Base-by-base conservation (phyloP, 2,888 invertebrate species). In the Drosophila mayaguana region DNA sequence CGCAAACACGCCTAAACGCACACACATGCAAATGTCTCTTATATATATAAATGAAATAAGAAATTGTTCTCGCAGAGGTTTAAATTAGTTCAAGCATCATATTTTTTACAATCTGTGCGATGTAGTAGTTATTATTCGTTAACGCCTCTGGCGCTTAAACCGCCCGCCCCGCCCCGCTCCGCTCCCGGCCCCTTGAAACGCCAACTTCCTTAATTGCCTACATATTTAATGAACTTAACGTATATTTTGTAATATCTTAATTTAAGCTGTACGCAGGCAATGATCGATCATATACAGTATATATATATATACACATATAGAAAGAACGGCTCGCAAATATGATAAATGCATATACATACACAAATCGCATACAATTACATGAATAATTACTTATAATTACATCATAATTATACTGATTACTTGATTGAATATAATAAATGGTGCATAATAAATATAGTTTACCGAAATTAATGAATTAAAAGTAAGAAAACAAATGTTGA, bases 351-450 rank as follows among this genome's bases (percentile, higher is more conserved):
- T 45, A 68, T 43, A 59, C 46, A 54, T 59, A 57, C 48, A 62
- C 57, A 65, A 72, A 50, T 56, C 46, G 63, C 71, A 71, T 79
- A 66, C 63, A 75, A 32, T 46, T 63, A 75, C 43, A 71, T 71
- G 51, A 70, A 79, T 80, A 79, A 70, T 70, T 79, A 77, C 63
- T 59, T 67, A 63, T 71, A 75, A 63, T 66, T 77, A 80, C 54
- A 45, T 53, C 43, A 60, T 72, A 67, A 61, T 56, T 34, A 63
- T 72, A 71, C 63, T 50, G 63, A 70, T 79, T 64, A 79, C 57
- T 75, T 66, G 63, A 80, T 71, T 79, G 71, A 77, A 77, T 71
- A 71, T 67, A 77, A 78, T 78, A 78, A 77, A 77, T 77, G 77
- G 77, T 77, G 77, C 77, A 80, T 75, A 77, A 72, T 34, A 53